Base-by-base conservation (phyloP, 1,140 invertebrate genomes). In the Pseudomyrmex dendroicus region DNA sequence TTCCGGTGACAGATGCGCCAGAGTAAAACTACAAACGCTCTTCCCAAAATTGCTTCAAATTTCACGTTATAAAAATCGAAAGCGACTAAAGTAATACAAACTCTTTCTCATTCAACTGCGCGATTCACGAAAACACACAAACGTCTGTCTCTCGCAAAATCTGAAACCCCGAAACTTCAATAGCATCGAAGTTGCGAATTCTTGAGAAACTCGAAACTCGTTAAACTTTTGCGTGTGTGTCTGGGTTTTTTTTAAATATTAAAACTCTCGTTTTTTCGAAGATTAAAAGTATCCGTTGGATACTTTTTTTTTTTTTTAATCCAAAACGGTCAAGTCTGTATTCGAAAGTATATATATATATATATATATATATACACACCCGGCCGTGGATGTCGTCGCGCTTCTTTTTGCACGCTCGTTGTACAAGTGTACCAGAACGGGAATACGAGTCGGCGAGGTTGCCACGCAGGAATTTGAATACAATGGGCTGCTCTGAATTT, bases 401-500 rank as follows among this genome's bases (percentile, higher is more conserved):
- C 66, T 80, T n/a, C 76, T 72, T 80, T 80, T 59, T 82, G 54
- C 54, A 62, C 68, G 87, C 82, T 91, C 91, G 90, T 93, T 89
- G 88, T 92, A 92, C 92, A 92, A 93, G 91, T 92, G 91, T 92
- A 92, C 62, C 87, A 73, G 82, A 74, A 83, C 82, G 72, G 66
- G 73, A 64, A 78, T 56, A 66, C 73, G 44, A 57, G 35, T 50
- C 44, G 76, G 48, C 72, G 66, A 56, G 73, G 73, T 74, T 74
- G 57, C 59, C 76, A 52, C 44, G 85, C 50, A 64, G 74, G 86
- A 91, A 93, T 94, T 93, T 93, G 90, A 94, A 93, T 94, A 94
- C 92, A 93, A 93, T 94, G 91, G 92, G 91, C 89, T 90, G 91
- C 90, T 93, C 93, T 93, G 89, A 93, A 93, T 93, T 94, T 93